These are phyloP conservation scores for Eupithecia subfuscata DNA, from an alignment of 2,888 invertebrate species.

Conservation along the genomic window DNA sequence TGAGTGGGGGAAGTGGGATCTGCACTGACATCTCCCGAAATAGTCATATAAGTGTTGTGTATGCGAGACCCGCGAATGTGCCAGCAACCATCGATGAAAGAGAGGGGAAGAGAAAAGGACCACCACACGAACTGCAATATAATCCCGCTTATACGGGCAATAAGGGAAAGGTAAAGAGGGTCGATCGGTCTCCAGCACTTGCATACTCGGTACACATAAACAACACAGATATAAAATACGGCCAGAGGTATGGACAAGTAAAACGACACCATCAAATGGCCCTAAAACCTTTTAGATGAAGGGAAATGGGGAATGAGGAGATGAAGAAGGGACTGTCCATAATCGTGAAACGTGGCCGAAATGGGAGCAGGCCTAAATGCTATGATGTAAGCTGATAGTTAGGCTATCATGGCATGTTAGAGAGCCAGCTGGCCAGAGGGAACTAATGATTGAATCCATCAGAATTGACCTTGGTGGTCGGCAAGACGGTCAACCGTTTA, in stretches of 20 bases:
- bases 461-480: background rate
- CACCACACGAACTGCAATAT: constrained; percentile 41
- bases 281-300: too few species aligned
- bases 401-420: background rate
- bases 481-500: background rate
- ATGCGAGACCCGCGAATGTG: background rate
- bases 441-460: background rate
- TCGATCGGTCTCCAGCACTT: constrained; percentile 7
- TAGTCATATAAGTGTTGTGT: background rate
- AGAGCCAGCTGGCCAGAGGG: background rate
- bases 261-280: too few species aligned
- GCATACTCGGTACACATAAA: background rate
- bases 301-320: too few species aligned
- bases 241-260: too few species aligned
- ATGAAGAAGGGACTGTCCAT: too few species aligned
- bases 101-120: constrained; percentile 27
- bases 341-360: too few species aligned
- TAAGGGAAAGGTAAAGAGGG: constrained; percentile 27
- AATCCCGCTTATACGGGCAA: constrained; percentile 36
- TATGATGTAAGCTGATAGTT: too few species aligned
- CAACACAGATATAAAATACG: background rate
- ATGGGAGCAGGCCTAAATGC: too few species aligned
- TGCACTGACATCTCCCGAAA: too few species aligned
- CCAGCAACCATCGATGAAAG: constrained; percentile 11
- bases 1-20: too few species aligned